Evolutionary conservation across 1,140 invertebrate species (phyloP), one percentile per base, ranked within the genome.

Genomic region (Sycophaga agraensis): DNA sequence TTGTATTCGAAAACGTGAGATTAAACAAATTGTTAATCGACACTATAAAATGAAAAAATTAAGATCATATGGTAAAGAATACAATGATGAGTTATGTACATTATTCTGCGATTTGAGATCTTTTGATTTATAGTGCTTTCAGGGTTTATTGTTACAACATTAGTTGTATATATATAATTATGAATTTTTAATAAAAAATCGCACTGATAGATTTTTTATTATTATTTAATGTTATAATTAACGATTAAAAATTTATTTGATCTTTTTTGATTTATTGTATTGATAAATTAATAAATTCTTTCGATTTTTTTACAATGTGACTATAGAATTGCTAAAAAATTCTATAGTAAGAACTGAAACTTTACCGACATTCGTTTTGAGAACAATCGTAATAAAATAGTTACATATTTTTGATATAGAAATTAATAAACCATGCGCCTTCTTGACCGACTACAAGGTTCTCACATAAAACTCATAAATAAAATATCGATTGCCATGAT

Each of bases 361-460:
- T 40, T 66, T 66, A 24, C 50, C 21, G 68, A 59, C 62, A 61
- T 71, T 65, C 40, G 56, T 70, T 69, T 68, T 62, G 64, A 61
- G 63, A 63, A 60, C 68, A 71, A 65, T 70, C 59, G 63, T 73
- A 70, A 55, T 69, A 68, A 65, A 72, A 70, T 72, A 65, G 66
- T 49, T 64, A 72, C 69, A 72, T 74, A 74, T 74, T 74, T 74
- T 74, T 74, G 73, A 74, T 74, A 74, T 73, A 73, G 73, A 74
- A 69, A 50, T 56, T 48, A 56, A 62, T 50, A 50, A 62, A 55
- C 53, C 22, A 55, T 62, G 37, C 59, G 53, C 59, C 59, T 62
- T 62, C 45, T 62, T 37, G 22, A 62, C 46, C 45, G 48, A 61
- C 37, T 53, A 65, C 39, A 59, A 56, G 53, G 28, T 56, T 56